A percentile compares a stretch with the other conserved stretches of the same genome.
These are phyloP conservation scores for Nomada ruficornis DNA, from an alignment of 2,888 invertebrate genomes.

Conservation along the genomic window DNA sequence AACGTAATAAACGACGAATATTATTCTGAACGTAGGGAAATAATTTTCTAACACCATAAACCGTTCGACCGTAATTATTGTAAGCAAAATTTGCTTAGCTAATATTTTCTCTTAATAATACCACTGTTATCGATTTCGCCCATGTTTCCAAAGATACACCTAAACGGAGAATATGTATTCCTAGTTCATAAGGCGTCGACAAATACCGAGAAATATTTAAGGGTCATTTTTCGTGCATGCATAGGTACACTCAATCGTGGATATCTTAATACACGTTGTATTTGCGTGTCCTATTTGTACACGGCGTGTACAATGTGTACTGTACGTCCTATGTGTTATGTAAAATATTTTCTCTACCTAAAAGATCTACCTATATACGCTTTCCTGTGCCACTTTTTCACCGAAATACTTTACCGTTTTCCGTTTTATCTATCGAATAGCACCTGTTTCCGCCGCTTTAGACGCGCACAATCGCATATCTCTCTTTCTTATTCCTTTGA, in stretches of 20 bases:
- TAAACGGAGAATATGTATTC: background rate
- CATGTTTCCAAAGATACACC: background rate
- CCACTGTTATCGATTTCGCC: background rate
- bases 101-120: background rate
- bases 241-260: constrained; percentile 37
- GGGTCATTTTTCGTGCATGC: constrained; percentile 3
- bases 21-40: background rate
- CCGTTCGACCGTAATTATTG: background rate
- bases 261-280: constrained; percentile 30
- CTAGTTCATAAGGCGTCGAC: constrained; percentile 19
- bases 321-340: constrained; percentile 41
- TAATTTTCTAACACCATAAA: background rate
- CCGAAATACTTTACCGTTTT: constrained; percentile 40
- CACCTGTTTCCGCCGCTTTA: constrained; percentile 71
- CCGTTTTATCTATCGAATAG: constrained; percentile 73
- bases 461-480: constrained; percentile 59
- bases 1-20: background rate
- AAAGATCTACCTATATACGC: constrained; percentile 75
- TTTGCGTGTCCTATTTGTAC: constrained; percentile 46
- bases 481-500: constrained; percentile 16
- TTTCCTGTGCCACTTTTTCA: constrained; percentile 32
- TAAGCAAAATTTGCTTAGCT: background rate
- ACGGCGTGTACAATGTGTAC: background rate
- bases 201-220: constrained; percentile 35
- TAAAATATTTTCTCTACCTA: constrained; percentile 77